A percentile compares a stretch with the other conserved stretches of the same genome.
These are phyloP conservation scores for Orchestia grillus DNA, from an alignment of 1,140 invertebrate genomes.

Conservation along the genomic window DNA sequence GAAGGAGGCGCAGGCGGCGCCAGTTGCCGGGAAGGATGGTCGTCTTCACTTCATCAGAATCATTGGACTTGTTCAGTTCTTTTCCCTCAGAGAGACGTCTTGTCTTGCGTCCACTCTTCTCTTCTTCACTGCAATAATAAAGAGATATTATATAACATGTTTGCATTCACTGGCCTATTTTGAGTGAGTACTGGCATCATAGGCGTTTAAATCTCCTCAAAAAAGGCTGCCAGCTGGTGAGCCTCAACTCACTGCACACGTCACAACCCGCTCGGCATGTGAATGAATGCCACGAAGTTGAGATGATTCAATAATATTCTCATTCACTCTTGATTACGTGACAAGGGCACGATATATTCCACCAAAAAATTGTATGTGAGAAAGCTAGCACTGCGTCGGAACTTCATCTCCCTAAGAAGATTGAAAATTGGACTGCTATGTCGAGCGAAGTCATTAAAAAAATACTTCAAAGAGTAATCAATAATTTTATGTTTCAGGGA, in stretches of 20 bases:
- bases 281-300: too few relatives aligned
- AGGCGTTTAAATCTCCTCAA: neutral
- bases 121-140: neutral
- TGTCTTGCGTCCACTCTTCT: neutral
- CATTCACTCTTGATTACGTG: too few relatives aligned
- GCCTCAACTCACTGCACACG: neutral
- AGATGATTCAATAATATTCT: too few relatives aligned
- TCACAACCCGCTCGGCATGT: neutral
- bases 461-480: neutral
- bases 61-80: neutral
- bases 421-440: neutral
- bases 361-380: too few relatives aligned
- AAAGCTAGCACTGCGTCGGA: too few relatives aligned
- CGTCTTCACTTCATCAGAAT: neutral
- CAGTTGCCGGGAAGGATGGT: conserved; percentile 11
- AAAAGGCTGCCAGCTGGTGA: neutral
- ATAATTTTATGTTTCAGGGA: neutral
- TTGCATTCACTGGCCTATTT: neutral
- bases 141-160: neutral
- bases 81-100: neutral
- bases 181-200: neutral
- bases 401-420: too few relatives aligned
- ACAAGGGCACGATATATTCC: too few relatives aligned
- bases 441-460: neutral
- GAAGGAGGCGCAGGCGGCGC: conserved; percentile 42